phyloP scores from a whole-genome alignment of 2,797 vertebrate species.

The Holocentrus rufus region DNA sequence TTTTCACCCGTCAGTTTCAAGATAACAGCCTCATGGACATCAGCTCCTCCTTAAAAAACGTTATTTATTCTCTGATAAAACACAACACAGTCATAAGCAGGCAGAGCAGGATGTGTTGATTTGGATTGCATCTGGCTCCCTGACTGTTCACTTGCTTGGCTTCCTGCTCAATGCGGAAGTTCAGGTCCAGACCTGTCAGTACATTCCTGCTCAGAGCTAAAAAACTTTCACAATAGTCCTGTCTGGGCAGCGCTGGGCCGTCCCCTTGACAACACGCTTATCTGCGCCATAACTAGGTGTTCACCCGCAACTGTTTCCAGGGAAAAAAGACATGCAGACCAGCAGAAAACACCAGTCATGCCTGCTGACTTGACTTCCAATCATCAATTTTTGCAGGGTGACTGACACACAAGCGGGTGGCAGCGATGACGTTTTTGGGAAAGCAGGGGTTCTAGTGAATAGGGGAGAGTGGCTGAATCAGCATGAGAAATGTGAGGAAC shows the following conservation, averaged over 20 bases:
- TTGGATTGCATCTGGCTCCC: slow-evolving; percentile 57
- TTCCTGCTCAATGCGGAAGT: slow-evolving; percentile 85
- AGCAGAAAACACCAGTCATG: not conserved
- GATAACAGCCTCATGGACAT: slow-evolving; percentile 44
- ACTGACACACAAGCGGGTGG: slow-evolving; percentile 29
- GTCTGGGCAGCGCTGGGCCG: slow-evolving; percentile 45
- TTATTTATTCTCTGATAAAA: slow-evolving; percentile 25
- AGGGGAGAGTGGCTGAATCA: slow-evolving; percentile 47
- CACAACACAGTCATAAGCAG: slow-evolving; percentile 21
- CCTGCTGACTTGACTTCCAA: not conserved
- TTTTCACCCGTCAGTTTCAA: slow-evolving; percentile 37
- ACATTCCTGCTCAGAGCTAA: slow-evolving; percentile 74
- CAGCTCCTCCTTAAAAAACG: slow-evolving; percentile 22
- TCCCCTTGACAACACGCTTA: slow-evolving; percentile 38
- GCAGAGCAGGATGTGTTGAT: slow-evolving; percentile 57
- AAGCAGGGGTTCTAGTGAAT: not conserved
- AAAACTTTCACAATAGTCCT: slow-evolving; percentile 71
- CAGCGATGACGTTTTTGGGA: slow-evolving; percentile 10
- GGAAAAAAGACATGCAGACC: not conserved
- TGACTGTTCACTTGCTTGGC: slow-evolving; percentile 61
- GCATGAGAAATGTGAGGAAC: slow-evolving; percentile 40
- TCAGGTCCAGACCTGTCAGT: slow-evolving; percentile 82
- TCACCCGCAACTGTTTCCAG: not conserved
- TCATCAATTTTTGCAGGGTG: not conserved
- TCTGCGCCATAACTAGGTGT: slow-evolving; percentile 27